These are phyloP conservation scores for Euwallacea fornicatus DNA, from an alignment of 1,140 invertebrate genomes.

Conservation along the genomic window DNA sequence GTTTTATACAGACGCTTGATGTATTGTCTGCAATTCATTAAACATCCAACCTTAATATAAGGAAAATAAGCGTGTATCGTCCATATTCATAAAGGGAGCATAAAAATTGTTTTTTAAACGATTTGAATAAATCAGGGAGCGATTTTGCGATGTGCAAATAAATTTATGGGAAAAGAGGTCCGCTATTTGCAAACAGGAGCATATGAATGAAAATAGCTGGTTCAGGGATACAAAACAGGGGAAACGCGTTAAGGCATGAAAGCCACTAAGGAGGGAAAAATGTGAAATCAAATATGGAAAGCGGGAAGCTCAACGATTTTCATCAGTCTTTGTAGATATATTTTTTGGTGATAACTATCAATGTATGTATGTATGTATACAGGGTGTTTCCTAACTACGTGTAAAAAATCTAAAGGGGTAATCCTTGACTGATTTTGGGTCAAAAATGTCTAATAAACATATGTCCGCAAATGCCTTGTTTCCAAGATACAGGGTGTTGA, in stretches of 20 bases:
- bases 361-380: too few species aligned
- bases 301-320: neutral
- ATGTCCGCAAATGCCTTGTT: too few species aligned
- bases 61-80: neutral
- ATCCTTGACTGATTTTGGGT: too few species aligned
- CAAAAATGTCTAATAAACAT: too few species aligned
- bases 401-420: too few species aligned
- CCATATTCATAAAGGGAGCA: neutral
- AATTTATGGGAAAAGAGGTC: constrained; percentile 35
- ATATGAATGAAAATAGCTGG: constrained; percentile 36
- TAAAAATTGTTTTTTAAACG: constrained; percentile 37
- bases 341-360: too few species aligned
- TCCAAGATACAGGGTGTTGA: too few species aligned
- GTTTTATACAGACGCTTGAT: too few species aligned
- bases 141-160: constrained; percentile 34
- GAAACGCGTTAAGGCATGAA: constrained; percentile 32
- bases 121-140: constrained; percentile 36
- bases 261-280: constrained; percentile 24
- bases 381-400: too few species aligned
- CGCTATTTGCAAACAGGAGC: constrained; percentile 34
- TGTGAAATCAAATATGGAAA: constrained; percentile 31
- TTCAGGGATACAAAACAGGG: constrained; percentile 30
- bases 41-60: too few species aligned
- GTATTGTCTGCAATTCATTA: too few species aligned
- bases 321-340: too few species aligned